phyloP scores from a whole-genome alignment of 2,888 invertebrate species.

The Euphydryas editha region DNA sequence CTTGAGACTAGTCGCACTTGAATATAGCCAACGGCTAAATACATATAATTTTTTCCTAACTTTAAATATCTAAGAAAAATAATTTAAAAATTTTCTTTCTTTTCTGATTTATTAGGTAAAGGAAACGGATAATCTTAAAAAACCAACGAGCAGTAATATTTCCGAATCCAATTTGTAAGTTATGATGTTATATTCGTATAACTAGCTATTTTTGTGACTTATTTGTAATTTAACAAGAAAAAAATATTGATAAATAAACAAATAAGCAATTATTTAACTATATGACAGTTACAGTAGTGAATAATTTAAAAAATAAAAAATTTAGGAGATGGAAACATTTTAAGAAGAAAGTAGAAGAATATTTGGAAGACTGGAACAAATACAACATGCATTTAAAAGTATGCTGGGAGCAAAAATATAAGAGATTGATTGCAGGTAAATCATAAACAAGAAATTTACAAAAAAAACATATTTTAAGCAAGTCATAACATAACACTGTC shows the following conservation, averaged over 20 bases:
- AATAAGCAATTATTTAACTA: not conserved
- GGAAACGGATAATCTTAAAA: slow-evolving; percentile 58
- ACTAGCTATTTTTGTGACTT: not conserved
- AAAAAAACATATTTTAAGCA: not conserved
- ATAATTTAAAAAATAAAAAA: not conserved
- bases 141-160: slow-evolving; percentile 38
- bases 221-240: not conserved
- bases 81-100: too few relatives aligned
- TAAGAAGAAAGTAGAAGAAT: slow-evolving; percentile 60
- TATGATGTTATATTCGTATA: not conserved
- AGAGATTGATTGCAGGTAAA: slow-evolving; percentile 58
- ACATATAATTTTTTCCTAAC: too few relatives aligned
- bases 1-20: too few relatives aligned
- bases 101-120: slow-evolving; percentile 54
- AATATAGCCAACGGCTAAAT: too few relatives aligned
- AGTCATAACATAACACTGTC: not conserved
- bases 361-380: slow-evolving; percentile 63
- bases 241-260: not conserved
- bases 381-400: slow-evolving; percentile 64
- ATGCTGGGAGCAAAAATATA: slow-evolving; percentile 69
- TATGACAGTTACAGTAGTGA: not conserved
- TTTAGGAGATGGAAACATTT: slow-evolving; percentile 67
- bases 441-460: not conserved
- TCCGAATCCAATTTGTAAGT: slow-evolving; percentile 56
- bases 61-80: too few relatives aligned